phyloP scores from a whole-genome alignment of 2,113 vertebrate species.

The Muscicapa adusta region DNA sequence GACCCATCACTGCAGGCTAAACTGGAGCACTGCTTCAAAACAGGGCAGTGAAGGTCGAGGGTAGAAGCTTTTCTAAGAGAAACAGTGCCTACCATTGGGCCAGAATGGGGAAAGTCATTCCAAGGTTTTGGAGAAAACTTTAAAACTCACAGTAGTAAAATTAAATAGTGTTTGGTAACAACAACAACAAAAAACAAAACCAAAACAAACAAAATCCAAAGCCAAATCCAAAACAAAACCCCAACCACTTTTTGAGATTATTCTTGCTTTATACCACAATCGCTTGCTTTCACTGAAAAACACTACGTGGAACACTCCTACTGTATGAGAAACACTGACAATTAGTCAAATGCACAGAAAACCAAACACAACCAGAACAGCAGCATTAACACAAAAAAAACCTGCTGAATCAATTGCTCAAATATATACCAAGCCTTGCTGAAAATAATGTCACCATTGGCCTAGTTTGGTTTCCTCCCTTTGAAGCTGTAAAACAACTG shows the following conservation, averaged over 20 bases:
- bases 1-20: not conserved
- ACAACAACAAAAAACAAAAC: too few relatives aligned
- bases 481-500: not conserved
- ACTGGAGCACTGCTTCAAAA: not conserved
- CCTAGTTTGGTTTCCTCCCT: not conserved
- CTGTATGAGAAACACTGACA: not conserved
- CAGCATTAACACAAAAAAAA: not conserved
- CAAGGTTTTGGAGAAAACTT: not conserved
- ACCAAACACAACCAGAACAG: not conserved
- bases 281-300: not conserved
- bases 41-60: not conserved
- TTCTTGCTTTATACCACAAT: not conserved
- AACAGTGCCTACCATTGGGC: not conserved
- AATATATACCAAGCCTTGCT: not conserved
- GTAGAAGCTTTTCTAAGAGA: not conserved
- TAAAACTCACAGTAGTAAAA: not conserved
- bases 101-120: not conserved
- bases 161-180: not conserved
- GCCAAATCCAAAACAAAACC: too few relatives aligned
- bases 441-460: not conserved
- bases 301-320: not conserved
- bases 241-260: not conserved
- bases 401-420: not conserved
- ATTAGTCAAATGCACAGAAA: not conserved
- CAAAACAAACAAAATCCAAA: too few relatives aligned